Base-by-base conservation (phyloP, 2,113 vertebrate species). In the Cyprinus carpio region DNA sequence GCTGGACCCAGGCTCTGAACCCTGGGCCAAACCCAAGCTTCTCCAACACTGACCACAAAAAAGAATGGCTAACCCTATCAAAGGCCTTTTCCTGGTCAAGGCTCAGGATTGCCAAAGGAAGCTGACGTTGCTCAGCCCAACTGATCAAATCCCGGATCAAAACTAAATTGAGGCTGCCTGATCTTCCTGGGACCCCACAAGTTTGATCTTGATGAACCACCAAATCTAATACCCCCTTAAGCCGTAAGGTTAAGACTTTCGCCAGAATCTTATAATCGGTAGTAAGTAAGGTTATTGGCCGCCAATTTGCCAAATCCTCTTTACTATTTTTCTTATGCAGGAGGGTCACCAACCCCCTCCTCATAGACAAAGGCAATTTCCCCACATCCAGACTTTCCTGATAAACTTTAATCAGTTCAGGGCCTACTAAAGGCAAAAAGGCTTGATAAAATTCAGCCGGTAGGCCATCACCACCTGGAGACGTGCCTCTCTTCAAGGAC, bases 31-130 rank as follows among this genome's bases (percentile, higher is more conserved):
- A 84, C 1, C 81, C 79, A 15, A 37, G 23, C 7, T 43, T 11
- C 43, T 51, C 2, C 20, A 85, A 9, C 1, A 78, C 43, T 1
- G 29, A 34, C 12, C 31, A 72, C 1, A 83, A 16, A 23, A 85
- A 84, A 9, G 2, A 7, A 23, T 81, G 75, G 2, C 62, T 64
- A 11, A 62, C 60, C 60, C 25, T 64, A 64, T 64, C 62, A 29
- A 29, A 64, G 0, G 84, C 87, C 16, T 88, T 86, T 27, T 83
- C 84, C 56, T 79, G 84, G 25, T 79, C 84, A 7, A 88, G 27
- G 2, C 75, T 69, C 37, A 88, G 25, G 10, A 88, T 7, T 15
- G 67, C 62, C 18, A 85, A 15, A 2, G 64, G 34, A 0, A 86
- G 23, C 7, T 4, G 10, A 12, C 56, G 29, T 1, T 83, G 46